Evolutionary conservation across 1,140 invertebrate genomes (phyloP).

Genomic region (Pseudomyrmex pallidus): DNA sequence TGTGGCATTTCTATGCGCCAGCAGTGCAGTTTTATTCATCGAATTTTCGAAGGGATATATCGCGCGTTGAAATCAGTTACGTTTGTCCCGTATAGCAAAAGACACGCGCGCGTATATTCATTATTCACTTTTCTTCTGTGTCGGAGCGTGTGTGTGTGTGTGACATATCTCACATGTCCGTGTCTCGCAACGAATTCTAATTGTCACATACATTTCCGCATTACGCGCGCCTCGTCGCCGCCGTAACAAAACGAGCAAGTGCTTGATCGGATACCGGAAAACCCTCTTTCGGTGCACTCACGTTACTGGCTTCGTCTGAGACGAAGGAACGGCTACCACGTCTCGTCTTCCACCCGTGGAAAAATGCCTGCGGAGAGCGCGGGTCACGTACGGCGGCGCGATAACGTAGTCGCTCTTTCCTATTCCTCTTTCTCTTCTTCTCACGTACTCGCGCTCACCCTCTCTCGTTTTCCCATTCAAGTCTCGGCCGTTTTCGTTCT

Average conservation of each 20-base stretch:
- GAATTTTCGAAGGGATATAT: neutral
- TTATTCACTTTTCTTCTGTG: conserved; percentile 1
- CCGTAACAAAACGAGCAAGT: conserved; percentile 26
- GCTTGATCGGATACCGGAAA: conserved; percentile 55
- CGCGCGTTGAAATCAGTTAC: neutral
- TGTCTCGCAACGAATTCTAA: neutral
- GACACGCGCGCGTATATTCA: neutral
- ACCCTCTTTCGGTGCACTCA: conserved; percentile 38
- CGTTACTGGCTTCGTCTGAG: conserved; percentile 45
- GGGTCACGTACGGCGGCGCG: conserved; percentile 78
- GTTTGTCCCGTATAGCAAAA: no score
- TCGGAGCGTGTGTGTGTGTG: neutral
- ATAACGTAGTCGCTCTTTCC: conserved; percentile 75
- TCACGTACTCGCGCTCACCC: neutral
- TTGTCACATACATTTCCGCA: neutral
- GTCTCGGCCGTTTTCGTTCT: conserved; percentile 24
- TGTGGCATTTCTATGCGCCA: neutral
- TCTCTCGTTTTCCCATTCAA: conserved; percentile 24
- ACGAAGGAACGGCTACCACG: conserved; percentile 37
- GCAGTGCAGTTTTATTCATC: neutral
- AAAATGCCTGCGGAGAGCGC: conserved; percentile 69
- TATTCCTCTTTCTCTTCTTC: neutral
- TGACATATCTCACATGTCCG: neutral
- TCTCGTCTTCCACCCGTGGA: conserved; percentile 45
- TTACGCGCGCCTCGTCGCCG: neutral